phyloP scores from a whole-genome alignment of 2,113 vertebrate species.

The Ellobius talpinus region DNA sequence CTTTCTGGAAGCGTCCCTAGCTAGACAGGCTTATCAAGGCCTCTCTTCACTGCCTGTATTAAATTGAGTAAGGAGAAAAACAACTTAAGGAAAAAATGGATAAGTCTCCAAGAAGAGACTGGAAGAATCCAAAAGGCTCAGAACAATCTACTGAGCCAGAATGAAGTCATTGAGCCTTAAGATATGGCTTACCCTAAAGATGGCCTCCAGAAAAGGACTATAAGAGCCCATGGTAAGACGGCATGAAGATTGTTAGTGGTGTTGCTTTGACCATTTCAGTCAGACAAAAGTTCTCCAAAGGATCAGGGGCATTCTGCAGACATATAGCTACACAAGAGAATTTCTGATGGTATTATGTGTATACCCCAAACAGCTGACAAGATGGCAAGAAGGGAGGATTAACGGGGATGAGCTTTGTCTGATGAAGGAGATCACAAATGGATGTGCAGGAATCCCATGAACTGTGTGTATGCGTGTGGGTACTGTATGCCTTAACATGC shows the following conservation, averaged over 20 bases:
- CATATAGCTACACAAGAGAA: not conserved
- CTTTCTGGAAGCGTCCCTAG: not conserved
- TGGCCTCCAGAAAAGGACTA: too few species aligned
- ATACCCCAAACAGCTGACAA: not conserved
- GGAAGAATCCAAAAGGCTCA: not conserved
- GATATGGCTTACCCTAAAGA: not conserved
- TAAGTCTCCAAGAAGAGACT: not conserved
- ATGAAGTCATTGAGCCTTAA: not conserved
- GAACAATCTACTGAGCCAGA: not conserved
- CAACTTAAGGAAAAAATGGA: not conserved
- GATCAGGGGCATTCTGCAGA: not conserved
- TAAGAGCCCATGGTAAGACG: not conserved
- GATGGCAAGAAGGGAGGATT: not conserved
- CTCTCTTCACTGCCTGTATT: not conserved
- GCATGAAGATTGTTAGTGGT: not conserved
- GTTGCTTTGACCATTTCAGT: not conserved
- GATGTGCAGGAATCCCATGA: not conserved
- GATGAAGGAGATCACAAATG: not conserved
- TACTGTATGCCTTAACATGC: not conserved
- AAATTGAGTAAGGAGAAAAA: constrained; percentile 21
- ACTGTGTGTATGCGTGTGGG: not conserved
- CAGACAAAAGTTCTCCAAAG: not conserved
- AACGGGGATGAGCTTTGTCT: not conserved
- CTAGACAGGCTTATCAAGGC: not conserved
- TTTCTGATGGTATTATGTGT: not conserved